Base-by-base conservation (phyloP, 2,113 vertebrate genomes). In the Heterotilapia buettikoferi region DNA sequence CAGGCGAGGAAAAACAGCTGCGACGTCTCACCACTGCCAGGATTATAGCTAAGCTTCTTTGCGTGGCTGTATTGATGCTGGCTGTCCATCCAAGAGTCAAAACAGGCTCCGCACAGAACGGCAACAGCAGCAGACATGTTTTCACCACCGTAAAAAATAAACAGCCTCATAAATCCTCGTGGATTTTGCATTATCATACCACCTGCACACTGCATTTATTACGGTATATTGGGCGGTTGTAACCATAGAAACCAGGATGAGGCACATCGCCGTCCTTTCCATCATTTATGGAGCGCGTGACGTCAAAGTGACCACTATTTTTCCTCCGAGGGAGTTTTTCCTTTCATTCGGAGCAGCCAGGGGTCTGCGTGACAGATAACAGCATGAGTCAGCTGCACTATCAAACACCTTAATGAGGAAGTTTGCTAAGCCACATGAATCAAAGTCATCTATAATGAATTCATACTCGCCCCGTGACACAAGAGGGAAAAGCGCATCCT, bases 11-110 rank as follows among this genome's bases (percentile, higher is more conserved):
- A 90, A 94, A 93, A 92, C 94, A 96, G 91, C 93, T 94, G 94
- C 92, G 92, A 92, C 66, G 87, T 90, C 83, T 90, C 92, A 91
- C 90, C 84, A 83, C 59, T 83, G 50, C 61, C 83, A 11, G 94
- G 95, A 96, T 96, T 95, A 95, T 82, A 89, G 86, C 80, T 95
- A 96, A 96, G 92, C 94, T 89, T 80, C 90, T 96, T 95, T 94
- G 85, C 91, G 56, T 59, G 90, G 66, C 82, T 90, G 86, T 47
- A 84, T 92, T 88, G 79, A 80, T 90, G 90, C 85, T 13, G 56
- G 85, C 80, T 88, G 88, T 93, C 90, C 92, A 81, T 89, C 86
- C 81, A 82, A 78, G 83, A 92, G 84, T 93, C 91, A 92, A 90
- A 94, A 94, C 92, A 92, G 90, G 90, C 90, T 36, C 43, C 50